phyloP scores from a whole-genome alignment of 2,797 vertebrate genomes.

The Coccyzus lansbergi region DNA sequence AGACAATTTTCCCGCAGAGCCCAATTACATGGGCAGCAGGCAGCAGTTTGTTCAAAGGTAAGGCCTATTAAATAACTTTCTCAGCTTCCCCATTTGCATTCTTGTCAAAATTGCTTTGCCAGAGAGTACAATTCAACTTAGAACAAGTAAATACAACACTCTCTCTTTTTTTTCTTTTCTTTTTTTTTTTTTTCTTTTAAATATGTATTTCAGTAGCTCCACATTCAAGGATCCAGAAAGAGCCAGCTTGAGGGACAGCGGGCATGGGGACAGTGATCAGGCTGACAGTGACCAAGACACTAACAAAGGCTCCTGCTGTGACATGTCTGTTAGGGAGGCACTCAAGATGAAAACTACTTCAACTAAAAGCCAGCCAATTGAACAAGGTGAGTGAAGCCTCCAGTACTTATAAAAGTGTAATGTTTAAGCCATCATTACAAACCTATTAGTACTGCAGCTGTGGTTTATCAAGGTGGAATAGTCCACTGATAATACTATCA shows the following conservation, averaged over 20 bases:
- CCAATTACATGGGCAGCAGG: conserved; percentile 99
- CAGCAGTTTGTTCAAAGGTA: conserved; percentile 99
- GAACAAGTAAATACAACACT: conserved; percentile 77
- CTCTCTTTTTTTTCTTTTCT: background rate
- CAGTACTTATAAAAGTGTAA: conserved; percentile 46
- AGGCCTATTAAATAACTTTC: conserved; percentile 89
- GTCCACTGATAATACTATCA: conserved; percentile 71
- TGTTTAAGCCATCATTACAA: conserved; percentile 51
- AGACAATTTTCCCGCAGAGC: conserved; percentile 99
- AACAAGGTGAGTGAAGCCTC: conserved; percentile 91
- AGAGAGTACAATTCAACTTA: conserved; percentile 77
- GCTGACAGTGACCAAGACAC: conserved; percentile 99
- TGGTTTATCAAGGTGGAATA: conserved; percentile 83
- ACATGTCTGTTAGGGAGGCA: conserved; percentile 99
- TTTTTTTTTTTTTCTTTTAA: conserved; percentile 46
- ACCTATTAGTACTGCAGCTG: conserved; percentile 61
- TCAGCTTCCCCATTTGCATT: conserved; percentile 82
- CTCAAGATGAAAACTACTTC: conserved; percentile 97
- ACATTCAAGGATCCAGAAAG: conserved; percentile 99
- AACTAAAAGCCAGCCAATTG: conserved; percentile 91
- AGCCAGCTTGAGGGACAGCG: conserved; percentile 98
- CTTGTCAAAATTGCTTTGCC: conserved; percentile 81
- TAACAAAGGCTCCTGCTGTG: conserved; percentile 99
- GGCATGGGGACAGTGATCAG: conserved; percentile 99
- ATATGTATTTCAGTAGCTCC: conserved; percentile 89